Evolutionary conservation across 2,113 vertebrate species (phyloP).

Genomic region (Agapornis roseicollis): DNA sequence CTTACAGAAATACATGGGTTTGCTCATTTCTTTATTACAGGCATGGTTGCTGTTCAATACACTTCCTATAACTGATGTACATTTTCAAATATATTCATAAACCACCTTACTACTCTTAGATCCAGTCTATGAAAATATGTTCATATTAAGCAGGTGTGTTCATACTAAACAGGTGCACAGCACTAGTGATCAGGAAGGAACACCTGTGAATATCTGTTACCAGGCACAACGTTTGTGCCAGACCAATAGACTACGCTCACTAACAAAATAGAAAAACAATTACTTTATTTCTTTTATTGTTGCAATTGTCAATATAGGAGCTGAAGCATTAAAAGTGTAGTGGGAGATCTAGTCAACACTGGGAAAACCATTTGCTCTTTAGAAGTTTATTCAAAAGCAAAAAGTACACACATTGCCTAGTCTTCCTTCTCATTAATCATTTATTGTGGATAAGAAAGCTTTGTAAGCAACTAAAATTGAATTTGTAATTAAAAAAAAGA

Average conservation of each 20-base stretch:
- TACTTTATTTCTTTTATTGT: background rate
- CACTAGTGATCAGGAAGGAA: background rate
- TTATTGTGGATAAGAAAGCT: background rate
- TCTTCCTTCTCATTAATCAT: background rate
- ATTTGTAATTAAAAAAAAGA: background rate
- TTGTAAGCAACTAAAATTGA: slow-evolving; percentile 10
- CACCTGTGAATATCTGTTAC: background rate
- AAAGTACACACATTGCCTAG: background rate
- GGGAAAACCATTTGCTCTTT: background rate
- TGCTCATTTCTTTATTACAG: background rate
- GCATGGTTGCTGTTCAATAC: background rate
- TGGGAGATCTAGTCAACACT: background rate
- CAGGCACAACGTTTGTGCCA: background rate
- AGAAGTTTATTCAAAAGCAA: background rate
- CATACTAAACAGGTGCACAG: background rate
- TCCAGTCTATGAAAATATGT: background rate
- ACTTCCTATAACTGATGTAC: background rate
- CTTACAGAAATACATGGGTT: background rate
- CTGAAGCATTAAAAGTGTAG: background rate
- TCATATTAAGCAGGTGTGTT: background rate
- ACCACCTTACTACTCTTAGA: background rate
- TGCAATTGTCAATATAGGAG: background rate
- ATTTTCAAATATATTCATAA: background rate
- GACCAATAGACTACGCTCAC: background rate
- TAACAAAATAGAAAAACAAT: background rate